Base-by-base conservation (phyloP, 2,113 vertebrate genomes). In the Dipodomys ordii region DNA sequence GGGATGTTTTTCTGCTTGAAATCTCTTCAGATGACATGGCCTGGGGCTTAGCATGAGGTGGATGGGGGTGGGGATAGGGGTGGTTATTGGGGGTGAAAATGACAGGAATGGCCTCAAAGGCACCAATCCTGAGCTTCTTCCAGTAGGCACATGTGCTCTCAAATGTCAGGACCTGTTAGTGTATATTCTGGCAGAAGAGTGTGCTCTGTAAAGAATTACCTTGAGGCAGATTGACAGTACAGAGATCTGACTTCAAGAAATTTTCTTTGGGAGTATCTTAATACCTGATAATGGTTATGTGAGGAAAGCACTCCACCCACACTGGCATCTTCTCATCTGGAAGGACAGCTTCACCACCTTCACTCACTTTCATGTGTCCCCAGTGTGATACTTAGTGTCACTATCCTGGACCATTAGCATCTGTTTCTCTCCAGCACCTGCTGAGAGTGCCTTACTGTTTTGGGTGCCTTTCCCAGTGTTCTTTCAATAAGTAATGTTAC, bases 41-140 rank as follows among this genome's bases (percentile, higher is more conserved):
- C 90, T 49, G 76, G 35, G 76, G 85, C 78, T 85, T 65, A 88
- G 60, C 73, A 19, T 68, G 82, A 88, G 76, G 60, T 35, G 30
- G 53, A 13, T 18, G 15, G 53, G 53, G 49, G 49, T 49, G 49
- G 53, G 4, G 15, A 79, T 65, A 85, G 73, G 80, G 74, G n/a
- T 27, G 74, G 30, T 86, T 67, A 87, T 83, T 90, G 73, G 65
- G 83, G 92, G 76, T 79, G 73, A 83, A 67, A 49, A 49, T 90
- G 96, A 94, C 62, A 86, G 93, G 72, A 95, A 57, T 67, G 62
- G 92, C 88, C 92, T 88, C n/a, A 9, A 7, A 82, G 69, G 76
- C 91, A 83, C 53, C 53, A 62, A 3, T 23, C 28, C 78, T 77
- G 76, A 90, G 80, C 72, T 94, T 81, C 84, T 44, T 67, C 65